Base-by-base conservation (phyloP, 2,888 invertebrate species). In the Lasioglossum marginatum region DNA sequence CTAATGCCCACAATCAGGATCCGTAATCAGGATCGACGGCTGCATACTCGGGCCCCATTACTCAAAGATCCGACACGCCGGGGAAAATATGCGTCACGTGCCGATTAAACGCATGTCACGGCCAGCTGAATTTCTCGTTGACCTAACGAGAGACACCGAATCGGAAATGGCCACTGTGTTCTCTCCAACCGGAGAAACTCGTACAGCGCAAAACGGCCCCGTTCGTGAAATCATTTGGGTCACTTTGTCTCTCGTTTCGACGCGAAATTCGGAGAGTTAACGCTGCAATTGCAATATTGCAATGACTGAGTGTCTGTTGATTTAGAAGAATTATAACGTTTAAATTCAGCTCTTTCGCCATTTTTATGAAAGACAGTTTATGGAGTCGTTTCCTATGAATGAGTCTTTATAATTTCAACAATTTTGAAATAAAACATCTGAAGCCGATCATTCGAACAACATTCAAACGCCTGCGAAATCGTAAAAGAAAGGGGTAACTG, bases 1-100 rank as follows among this genome's bases (percentile, higher is more conserved):
- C 86, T 88, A 88, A 88, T 87, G 82, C 77, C 60, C 48, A 73
- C 87, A 86, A 87, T 87, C 87, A 87, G 87, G 81, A 83, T 86
- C 83, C 83, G 83, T 86, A 83, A 87, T 87, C 87, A 81, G 86
- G 83, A 87, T 87, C 87, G 77, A 79, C 81, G 76, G 60, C 57
- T 73, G 63, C 78, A 40, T 79, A 86, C 80, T 63, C 72, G 52
- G n/a, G 80, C 19, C 73, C 87, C 87, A 86, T 87, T 88, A 88
- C 87, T 85, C 88, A 88, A 85, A 82, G 85, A 81, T 85, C 81
- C 81, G 88, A 86, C 81, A 80, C 76, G 43, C 52, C 73, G 80
- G 48, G 48, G 81, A 79, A 81, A 83, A 85, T 77, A 74, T 79
- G 81, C 81, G 83, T 83, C 86, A 74, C 83, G 73, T 74, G 86